phyloP scores from a whole-genome alignment of 2,888 invertebrate species.

The Eristalinus sepulchralis region DNA sequence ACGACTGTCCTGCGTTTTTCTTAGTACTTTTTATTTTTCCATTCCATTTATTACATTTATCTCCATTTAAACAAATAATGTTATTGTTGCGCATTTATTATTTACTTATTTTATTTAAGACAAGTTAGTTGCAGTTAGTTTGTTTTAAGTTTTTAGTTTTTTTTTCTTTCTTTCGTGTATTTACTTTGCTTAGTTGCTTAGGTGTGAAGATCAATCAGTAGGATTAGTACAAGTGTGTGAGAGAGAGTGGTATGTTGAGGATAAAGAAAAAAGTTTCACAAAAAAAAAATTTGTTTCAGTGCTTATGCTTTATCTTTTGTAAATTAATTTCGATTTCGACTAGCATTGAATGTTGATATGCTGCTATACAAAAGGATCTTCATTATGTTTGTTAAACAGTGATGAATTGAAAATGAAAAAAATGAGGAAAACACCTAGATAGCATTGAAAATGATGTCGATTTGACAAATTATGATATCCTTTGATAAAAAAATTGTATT shows the following conservation, averaged over 20 bases:
- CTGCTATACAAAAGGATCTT: too few species aligned
- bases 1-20: neutral
- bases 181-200: conserved; percentile 27
- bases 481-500: too few species aligned
- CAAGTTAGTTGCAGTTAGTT: conserved; percentile 26
- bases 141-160: neutral
- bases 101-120: conserved; percentile 32
- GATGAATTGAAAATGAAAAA: too few species aligned
- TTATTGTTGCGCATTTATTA: conserved; percentile 43
- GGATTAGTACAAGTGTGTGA: conserved; percentile 38
- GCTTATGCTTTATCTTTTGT: too few species aligned
- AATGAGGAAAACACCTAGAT: too few species aligned
- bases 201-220: conserved; percentile 37
- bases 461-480: too few species aligned
- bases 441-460: too few species aligned
- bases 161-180: conserved; percentile 32
- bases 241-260: conserved; percentile 20
- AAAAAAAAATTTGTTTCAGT: too few species aligned
- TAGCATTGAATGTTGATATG: too few species aligned
- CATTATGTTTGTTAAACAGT: too few species aligned
- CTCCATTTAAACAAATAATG: conserved; percentile 58
- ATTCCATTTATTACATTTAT: conserved; percentile 65
- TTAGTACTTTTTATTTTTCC: conserved; percentile 59
- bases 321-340: too few species aligned
- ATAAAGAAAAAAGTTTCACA: too few species aligned